phyloP scores from a whole-genome alignment of 2,113 vertebrate species.

The Vombatus ursinus region DNA sequence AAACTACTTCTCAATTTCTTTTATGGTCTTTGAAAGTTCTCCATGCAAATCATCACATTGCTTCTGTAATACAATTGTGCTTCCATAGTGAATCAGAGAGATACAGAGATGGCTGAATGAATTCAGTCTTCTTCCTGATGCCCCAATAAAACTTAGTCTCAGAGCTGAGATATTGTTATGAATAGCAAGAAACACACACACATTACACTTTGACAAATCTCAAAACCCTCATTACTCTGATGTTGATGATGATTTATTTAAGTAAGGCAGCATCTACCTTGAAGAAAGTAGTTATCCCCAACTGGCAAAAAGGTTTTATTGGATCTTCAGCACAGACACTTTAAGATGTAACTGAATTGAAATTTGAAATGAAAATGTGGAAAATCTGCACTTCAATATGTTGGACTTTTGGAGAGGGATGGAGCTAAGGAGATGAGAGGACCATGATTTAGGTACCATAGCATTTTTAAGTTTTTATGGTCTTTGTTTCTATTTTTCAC shows the following conservation, averaged over 20 bases:
- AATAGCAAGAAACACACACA: not conserved
- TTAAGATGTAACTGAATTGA: conserved; percentile 17
- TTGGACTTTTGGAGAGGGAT: not conserved
- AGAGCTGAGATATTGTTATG: not conserved
- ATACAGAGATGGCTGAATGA: not conserved
- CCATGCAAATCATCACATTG: not conserved
- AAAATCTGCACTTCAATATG: not conserved
- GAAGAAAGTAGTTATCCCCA: not conserved
- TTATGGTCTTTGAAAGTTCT: not conserved
- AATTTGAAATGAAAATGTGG: not conserved
- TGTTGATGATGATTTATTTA: not conserved
- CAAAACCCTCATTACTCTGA: not conserved
- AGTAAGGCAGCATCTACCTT: not conserved
- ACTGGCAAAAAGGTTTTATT: not conserved
- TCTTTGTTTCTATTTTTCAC: not conserved
- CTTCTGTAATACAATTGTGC: not conserved
- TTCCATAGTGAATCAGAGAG: not conserved
- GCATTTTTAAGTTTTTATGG: not conserved
- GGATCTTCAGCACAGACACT: not conserved
- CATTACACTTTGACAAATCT: not conserved
- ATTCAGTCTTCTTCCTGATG: not conserved
- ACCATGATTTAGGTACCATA: not conserved
- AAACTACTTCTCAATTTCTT: not conserved
- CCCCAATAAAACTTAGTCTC: not conserved
- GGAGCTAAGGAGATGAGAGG: not conserved